Evolutionary conservation across 2,888 invertebrate genomes (phyloP).

Genomic region (Anodontia alba): DNA sequence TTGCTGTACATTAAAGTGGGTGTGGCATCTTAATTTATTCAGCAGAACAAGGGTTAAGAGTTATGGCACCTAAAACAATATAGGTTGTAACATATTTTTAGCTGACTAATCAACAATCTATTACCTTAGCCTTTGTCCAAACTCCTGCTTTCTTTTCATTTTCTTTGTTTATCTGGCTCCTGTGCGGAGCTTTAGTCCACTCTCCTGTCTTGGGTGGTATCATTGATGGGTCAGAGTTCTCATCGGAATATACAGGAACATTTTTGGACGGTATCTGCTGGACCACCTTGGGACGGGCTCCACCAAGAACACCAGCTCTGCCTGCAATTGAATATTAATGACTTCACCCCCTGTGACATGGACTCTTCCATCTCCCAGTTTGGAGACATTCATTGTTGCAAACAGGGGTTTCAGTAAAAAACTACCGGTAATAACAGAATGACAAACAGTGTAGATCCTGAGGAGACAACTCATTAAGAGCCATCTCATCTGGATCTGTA

Average conservation of each 20-base stretch:
- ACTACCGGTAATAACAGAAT: too few species aligned
- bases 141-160: slow-evolving; percentile 90
- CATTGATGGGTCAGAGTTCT: slow-evolving; percentile 65
- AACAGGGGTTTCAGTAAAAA: too few species aligned
- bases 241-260: slow-evolving; percentile 74
- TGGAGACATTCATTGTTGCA: too few species aligned
- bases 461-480: not conserved
- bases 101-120: too few species aligned
- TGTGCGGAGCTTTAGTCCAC: slow-evolving; percentile 69
- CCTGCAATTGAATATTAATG: slow-evolving; percentile 49
- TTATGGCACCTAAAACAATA: too few species aligned
- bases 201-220: slow-evolving; percentile 75
- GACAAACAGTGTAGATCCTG: not conserved
- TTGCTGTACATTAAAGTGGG: too few species aligned
- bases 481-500: not conserved
- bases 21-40: too few species aligned
- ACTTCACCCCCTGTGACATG: too few species aligned
- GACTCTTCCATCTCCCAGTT: too few species aligned
- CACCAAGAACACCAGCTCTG: slow-evolving; percentile 58
- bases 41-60: too few species aligned
- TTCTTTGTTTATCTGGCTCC: slow-evolving; percentile 87
- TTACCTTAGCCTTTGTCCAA: slow-evolving; percentile 87
- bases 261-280: slow-evolving; percentile 34
- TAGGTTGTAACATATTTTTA: too few species aligned
- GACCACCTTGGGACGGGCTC: slow-evolving; percentile 29